These are phyloP conservation scores for Cyclura pinguis DNA, from an alignment of 2,797 vertebrate genomes.

Conservation along the genomic window DNA sequence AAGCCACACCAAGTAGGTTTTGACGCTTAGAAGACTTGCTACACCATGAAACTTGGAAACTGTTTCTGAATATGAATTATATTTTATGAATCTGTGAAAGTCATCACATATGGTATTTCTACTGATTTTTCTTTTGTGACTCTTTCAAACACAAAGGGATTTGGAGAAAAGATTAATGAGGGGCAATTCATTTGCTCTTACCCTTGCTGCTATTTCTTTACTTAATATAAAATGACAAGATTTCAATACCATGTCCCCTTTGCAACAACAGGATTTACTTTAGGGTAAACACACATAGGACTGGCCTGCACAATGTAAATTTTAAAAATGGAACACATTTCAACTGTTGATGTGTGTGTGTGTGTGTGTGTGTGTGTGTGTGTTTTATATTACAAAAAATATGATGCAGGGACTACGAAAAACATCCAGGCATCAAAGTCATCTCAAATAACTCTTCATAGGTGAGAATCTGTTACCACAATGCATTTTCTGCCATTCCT, in stretches of 20 bases:
- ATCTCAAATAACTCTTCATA: neutral
- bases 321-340: neutral
- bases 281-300: neutral
- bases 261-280: neutral
- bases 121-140: neutral
- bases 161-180: neutral
- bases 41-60: neutral
- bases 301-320: neutral
- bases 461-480: neutral
- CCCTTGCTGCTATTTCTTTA: constrained; percentile 1
- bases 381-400: constrained; percentile 48
- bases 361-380: constrained; percentile 48
- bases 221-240: constrained; percentile 50
- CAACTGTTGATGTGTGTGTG: neutral
- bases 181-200: constrained; percentile 25
- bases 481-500: neutral
- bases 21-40: neutral
- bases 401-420: constrained; percentile 51
- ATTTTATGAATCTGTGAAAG: neutral
- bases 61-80: constrained; percentile 1
- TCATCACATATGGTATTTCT: constrained; percentile 8
- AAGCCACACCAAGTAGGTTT: neutral
- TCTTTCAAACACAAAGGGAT: neutral
- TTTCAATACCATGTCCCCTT: neutral
- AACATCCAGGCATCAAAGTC: constrained; percentile 51